A percentile compares a stretch with the other conserved stretches of the same genome.
phyloP scores from a whole-genome alignment of 1,140 invertebrate genomes.

The Drosophila nannoptera region DNA sequence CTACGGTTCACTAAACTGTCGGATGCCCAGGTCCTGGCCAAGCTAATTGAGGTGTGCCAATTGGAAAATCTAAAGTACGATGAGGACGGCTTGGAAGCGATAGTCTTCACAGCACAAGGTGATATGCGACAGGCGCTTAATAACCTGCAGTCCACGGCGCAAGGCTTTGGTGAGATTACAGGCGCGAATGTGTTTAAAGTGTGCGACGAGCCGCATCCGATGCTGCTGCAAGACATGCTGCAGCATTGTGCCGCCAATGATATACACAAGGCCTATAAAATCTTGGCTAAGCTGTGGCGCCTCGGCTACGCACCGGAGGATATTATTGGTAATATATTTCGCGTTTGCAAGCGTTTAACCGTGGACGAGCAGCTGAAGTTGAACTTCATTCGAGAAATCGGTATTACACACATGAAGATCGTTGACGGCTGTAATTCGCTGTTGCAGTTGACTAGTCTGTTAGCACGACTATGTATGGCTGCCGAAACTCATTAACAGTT shows the following conservation, averaged over 20 bases:
- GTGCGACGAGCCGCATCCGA: conserved; percentile 99
- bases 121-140: conserved; percentile 99
- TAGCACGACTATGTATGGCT: conserved; percentile 88
- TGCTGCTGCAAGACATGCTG: conserved; percentile 95
- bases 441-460: conserved; percentile 92
- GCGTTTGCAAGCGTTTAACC: conserved; percentile 92
- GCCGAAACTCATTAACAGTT: conserved; percentile 51
- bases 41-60: conserved; percentile 81
- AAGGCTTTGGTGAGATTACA: conserved; percentile 95
- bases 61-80: conserved; percentile 88
- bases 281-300: conserved; percentile 92
- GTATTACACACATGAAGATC: conserved; percentile 93
- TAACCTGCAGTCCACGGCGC: conserved; percentile 97
- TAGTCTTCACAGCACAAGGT: conserved; percentile 98
- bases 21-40: conserved; percentile 93
- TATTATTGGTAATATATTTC: conserved; percentile 96
- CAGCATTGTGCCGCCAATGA: conserved; percentile 89
- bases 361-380: conserved; percentile 91
- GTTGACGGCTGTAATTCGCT: conserved; percentile 92
- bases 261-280: conserved; percentile 93
- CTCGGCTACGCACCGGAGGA: conserved; percentile 98
- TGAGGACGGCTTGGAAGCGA: conserved; percentile 96
- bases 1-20: conserved; percentile 94
- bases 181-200: conserved; percentile 99
- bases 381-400: conserved; percentile 96